These are phyloP conservation scores for Lampris incognitus DNA, from an alignment of 2,113 vertebrate species.

Conservation along the genomic window DNA sequence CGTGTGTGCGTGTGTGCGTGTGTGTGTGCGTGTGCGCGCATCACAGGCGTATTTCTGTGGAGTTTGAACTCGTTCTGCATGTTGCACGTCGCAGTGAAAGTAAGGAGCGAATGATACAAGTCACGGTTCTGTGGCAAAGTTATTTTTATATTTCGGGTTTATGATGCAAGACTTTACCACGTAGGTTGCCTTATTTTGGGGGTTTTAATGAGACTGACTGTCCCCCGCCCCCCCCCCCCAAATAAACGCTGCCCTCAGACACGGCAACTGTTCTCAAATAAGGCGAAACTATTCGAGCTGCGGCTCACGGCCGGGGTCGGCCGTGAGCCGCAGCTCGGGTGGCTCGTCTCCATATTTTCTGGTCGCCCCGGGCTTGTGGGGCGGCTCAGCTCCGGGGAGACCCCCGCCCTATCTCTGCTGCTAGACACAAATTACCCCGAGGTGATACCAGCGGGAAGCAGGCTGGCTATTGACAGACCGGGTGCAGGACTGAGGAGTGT, in stretches of 20 bases:
- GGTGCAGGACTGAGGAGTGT: slow-evolving; percentile 17
- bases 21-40: neutral
- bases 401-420: slow-evolving; percentile 9
- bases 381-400: slow-evolving; percentile 28
- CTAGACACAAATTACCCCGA: slow-evolving; percentile 16
- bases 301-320: slow-evolving; percentile 16
- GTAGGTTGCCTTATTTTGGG: slow-evolving; percentile 52
- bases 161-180: slow-evolving; percentile 41
- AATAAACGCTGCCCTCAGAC: slow-evolving; percentile 66
- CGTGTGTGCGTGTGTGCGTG: too few species aligned
- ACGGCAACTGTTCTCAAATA: slow-evolving; percentile 53
- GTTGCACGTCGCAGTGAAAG: slow-evolving; percentile 7
- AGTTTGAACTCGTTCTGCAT: slow-evolving; percentile 4
- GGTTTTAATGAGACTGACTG: slow-evolving; percentile 52
- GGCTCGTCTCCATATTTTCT: slow-evolving; percentile 9
- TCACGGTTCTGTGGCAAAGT: slow-evolving; percentile 45
- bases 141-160: slow-evolving; percentile 4
- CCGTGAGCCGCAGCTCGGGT: slow-evolving; percentile 13
- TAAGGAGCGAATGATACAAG: neutral
- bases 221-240: slow-evolving; percentile 28
- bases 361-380: slow-evolving; percentile 8
- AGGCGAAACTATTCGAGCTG: slow-evolving; percentile 45
- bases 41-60: neutral
- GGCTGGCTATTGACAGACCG: slow-evolving; percentile 30
- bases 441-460: slow-evolving; percentile 33